These are phyloP conservation scores for Neria commutata DNA, from an alignment of 2,888 invertebrate genomes.

Conservation along the genomic window DNA sequence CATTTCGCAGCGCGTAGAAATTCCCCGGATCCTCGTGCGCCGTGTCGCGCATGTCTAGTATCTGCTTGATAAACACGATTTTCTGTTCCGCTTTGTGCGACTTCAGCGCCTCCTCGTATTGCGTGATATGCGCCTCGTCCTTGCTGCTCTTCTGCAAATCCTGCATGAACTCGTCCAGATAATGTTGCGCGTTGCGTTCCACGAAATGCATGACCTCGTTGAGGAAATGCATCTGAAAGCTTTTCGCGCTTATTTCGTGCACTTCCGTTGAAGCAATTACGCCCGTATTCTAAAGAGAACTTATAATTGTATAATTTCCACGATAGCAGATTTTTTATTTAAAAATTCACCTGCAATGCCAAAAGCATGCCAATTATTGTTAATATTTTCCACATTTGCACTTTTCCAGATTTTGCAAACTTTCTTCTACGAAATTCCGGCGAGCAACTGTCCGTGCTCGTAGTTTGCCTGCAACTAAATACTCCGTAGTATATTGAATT, in stretches of 20 bases:
- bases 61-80: conserved; percentile 48
- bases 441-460: not conserved
- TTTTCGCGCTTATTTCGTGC: too few species aligned
- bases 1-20: conserved; percentile 42
- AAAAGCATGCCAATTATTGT: too few species aligned
- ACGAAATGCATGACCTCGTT: conserved; percentile 26
- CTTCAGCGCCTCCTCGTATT: conserved; percentile 29
- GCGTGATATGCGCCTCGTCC: conserved; percentile 31
- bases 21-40: conserved; percentile 11
- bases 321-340: too few species aligned
- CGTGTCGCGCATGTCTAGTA: conserved; percentile 38
- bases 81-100: conserved; percentile 36
- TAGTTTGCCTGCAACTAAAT: not conserved
- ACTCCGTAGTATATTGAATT: too few species aligned
- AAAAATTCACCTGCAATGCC: too few species aligned
- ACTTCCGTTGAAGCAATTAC: too few species aligned
- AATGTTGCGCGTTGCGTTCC: conserved; percentile 31
- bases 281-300: too few species aligned
- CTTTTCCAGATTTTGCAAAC: not conserved
- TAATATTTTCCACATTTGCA: not conserved
- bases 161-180: conserved; percentile 40
- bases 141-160: conserved; percentile 31
- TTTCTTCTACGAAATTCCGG: too few species aligned
- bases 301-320: too few species aligned
- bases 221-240: conserved; percentile 41